These are phyloP conservation scores for Leptinotarsa undecemlineata DNA, from an alignment of 1,140 invertebrate species.

Conservation along the genomic window DNA sequence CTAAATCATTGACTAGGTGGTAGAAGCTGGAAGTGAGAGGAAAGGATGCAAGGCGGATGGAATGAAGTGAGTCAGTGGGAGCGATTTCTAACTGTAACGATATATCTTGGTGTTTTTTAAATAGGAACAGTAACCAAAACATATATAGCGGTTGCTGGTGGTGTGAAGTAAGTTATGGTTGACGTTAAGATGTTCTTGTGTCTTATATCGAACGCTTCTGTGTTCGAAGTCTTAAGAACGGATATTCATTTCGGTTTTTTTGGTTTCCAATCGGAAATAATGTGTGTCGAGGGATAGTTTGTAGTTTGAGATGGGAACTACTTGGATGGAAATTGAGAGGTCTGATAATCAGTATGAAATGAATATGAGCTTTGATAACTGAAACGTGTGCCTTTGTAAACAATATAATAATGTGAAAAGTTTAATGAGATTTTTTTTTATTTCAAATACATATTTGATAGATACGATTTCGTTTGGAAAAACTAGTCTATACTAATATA, in stretches of 20 bases:
- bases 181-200: constrained; percentile 29
- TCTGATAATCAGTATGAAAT: too few relatives aligned
- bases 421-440: too few relatives aligned
- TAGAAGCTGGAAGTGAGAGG: constrained; percentile 21
- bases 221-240: background rate
- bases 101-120: constrained; percentile 42
- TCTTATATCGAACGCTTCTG: constrained; percentile 28
- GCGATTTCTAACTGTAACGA: constrained; percentile 39
- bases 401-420: too few relatives aligned
- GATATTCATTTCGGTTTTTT: background rate
- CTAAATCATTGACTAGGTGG: constrained; percentile 29
- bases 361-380: too few relatives aligned
- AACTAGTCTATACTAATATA: too few relatives aligned
- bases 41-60: background rate
- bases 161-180: constrained; percentile 36
- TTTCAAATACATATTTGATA: too few relatives aligned
- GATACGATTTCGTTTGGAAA: too few relatives aligned
- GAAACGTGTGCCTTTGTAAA: too few relatives aligned
- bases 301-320: too few relatives aligned
- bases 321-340: too few relatives aligned
- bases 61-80: constrained; percentile 14
- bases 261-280: background rate
- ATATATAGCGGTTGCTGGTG: constrained; percentile 43
- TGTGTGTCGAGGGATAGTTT: too few relatives aligned
- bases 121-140: constrained; percentile 41